These are phyloP conservation scores for Oophaga pumilio DNA, from an alignment of 2,113 vertebrate genomes.

Conservation along the genomic window DNA sequence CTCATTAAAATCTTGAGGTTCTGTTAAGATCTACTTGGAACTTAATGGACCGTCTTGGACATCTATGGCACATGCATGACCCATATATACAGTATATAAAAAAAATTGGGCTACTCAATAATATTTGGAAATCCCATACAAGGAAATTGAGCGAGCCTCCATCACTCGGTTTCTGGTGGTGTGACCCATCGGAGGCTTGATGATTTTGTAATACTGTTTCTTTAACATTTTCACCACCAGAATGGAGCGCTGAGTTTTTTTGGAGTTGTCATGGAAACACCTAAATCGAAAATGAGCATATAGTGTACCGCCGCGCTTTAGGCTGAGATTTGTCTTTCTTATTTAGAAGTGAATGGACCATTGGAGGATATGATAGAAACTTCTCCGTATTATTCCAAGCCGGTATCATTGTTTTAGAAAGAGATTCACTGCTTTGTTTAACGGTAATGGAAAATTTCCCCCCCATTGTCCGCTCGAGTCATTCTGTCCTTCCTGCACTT, in stretches of 20 bases:
- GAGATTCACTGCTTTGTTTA: slow-evolving; percentile 26
- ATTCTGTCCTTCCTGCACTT: background rate
- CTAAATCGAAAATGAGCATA: background rate
- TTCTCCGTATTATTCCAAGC: background rate
- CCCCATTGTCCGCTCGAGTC: background rate
- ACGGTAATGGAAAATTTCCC: slow-evolving; percentile 3
- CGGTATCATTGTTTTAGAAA: background rate
- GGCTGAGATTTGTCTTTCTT: background rate
- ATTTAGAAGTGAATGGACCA: slow-evolving; percentile 29
- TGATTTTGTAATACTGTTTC: background rate
- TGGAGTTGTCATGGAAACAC: slow-evolving; percentile 9
- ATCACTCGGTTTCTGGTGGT: too few species aligned
- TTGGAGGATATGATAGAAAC: slow-evolving; percentile 29
- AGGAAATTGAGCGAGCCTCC: too few species aligned
- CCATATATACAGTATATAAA: too few species aligned
- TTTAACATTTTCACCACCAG: background rate
- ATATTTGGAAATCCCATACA: too few species aligned
- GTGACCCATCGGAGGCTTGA: background rate
- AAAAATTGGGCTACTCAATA: too few species aligned
- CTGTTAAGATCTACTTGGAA: too few species aligned
- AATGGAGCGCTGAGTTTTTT: background rate
- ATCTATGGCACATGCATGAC: too few species aligned
- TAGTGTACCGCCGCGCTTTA: background rate
- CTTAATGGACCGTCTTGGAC: too few species aligned
- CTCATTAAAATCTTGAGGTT: too few species aligned